Base-by-base conservation (phyloP, 2,888 invertebrate genomes). In the Acrobasis suavella region DNA sequence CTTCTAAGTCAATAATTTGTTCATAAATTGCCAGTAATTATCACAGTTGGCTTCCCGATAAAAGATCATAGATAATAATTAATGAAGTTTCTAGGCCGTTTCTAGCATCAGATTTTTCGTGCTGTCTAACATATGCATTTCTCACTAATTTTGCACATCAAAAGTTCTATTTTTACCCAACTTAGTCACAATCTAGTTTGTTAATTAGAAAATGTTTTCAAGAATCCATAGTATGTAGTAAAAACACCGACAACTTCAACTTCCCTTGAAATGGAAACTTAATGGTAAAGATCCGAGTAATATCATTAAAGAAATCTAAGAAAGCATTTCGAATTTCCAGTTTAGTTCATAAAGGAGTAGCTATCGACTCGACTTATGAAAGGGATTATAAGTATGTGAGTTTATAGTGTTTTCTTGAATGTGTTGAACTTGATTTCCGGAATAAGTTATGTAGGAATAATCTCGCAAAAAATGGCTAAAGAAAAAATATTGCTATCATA, bases 241-340 rank as follows among this genome's bases (percentile, higher is more conserved):
- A 52, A 52, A 52, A 52, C 32, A 14, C 6, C 22, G 8, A 52
- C 52, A 52, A 52, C 37, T 50, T 50, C 50, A 22, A 22, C 32
- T 52, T 52, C 32, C 52, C 52, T 52, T 52, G 32, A 52, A 52
- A 32, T 52, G 52, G 52, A 52, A 52, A 52, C 32, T 52, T 52
- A 52, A 52, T 52, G n/a, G 52, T 52, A 52, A 52, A 52, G 52
- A 32, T 52, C 52, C 52, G 52, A 52, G 52, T 52, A 7, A 37
- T 52, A 52, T 52, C 52, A 32, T 52, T 52, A 52, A 22, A 52
- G 32, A 52, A 52, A 52, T 52, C 52, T 37, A 22, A 52, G 52
- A 52, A 52, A 52, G 22, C 52, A 52, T 15, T 50, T 50, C n/a
- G 16, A 50, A 17, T 50, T 50, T 15, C 50, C 15, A 50, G 16